Base-by-base conservation (phyloP, 2,797 vertebrate genomes). In the Avahi laniger region DNA sequence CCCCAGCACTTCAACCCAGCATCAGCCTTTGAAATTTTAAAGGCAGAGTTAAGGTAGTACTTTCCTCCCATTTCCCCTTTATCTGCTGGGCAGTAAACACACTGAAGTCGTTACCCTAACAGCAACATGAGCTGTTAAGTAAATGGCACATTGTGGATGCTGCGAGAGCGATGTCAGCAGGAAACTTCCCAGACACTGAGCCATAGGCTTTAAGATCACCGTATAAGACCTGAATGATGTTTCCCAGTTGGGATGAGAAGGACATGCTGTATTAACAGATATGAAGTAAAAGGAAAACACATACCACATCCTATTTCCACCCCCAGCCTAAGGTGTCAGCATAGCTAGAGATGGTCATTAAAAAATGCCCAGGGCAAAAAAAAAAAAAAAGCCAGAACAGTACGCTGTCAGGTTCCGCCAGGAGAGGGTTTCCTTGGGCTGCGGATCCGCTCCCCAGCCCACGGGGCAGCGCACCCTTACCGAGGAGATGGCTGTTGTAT, bases 391-490 rank as follows among this genome's bases (percentile, higher is more conserved):
- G 28, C 24, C 14, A 67, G 38, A 69, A 80, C 48, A 70, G 1
- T 14, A 35, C 65, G 30, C 38, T 35, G 28, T 22, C 17, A 54
- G 2, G 3, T 24, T n/a, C 43, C 17, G 8, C 7, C 20, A 9
- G 14, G 0, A 38, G 2, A 24, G 17, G 41, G 4, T 22, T 91
- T 91, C 43, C 2, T 10, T 48, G 10, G 63, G 54, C 46, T 73
- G 15, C 4, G 4, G 48, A 30, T 20, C 11, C 10, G 59, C n/a
- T 14, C 22, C 65, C 14, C 2, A 33, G 48, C 2, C 22, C 8
- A 0, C n/a, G 54, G 1, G 4, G 7, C 18, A 15, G 26, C 30
- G 38, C 20, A 50, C 2, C 13, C 24, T 12, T n/a, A 35, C 15
- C 12, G 2, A 61, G 73, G 57, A 89, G 13, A 10, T 20, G 30